These are phyloP conservation scores for Bujurquina vittata DNA, from an alignment of 2,113 vertebrate genomes.

Conservation along the genomic window DNA sequence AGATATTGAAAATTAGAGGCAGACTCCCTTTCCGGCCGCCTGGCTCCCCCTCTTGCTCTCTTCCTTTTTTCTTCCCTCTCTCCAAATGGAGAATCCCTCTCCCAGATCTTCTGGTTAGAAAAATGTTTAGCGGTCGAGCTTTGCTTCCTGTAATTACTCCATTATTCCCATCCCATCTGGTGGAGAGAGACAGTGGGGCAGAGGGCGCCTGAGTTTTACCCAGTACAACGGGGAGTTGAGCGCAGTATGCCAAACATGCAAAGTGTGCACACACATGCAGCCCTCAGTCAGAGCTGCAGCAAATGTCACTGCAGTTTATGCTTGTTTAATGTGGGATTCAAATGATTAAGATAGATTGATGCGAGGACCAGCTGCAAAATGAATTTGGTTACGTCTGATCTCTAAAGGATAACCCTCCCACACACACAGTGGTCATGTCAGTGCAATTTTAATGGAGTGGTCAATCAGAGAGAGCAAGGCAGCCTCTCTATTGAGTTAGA, in stretches of 20 bases:
- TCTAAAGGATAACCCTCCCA: slow-evolving; percentile 11
- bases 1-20: slow-evolving; percentile 69
- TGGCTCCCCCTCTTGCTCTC: slow-evolving; percentile 9
- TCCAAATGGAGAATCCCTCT: slow-evolving; percentile 53
- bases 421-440: slow-evolving; percentile 37
- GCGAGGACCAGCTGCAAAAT: slow-evolving; percentile 34
- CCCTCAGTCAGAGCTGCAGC: slow-evolving; percentile 9
- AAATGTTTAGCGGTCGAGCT: slow-evolving; percentile 65
- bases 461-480: slow-evolving; percentile 50
- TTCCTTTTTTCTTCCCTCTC: slow-evolving; percentile 12
- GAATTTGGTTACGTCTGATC: slow-evolving; percentile 26
- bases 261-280: slow-evolving; percentile 10
- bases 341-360: slow-evolving; percentile 24
- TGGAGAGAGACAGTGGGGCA: slow-evolving; percentile 52
- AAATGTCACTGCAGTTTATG: slow-evolving; percentile 1
- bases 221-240: slow-evolving; percentile 17
- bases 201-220: slow-evolving; percentile 36
- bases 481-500: slow-evolving; percentile 63
- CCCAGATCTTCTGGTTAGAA: slow-evolving; percentile 64
- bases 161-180: slow-evolving; percentile 68
- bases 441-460: slow-evolving; percentile 53
- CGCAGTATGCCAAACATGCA: slow-evolving; percentile 46
- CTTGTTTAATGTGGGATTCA: slow-evolving; percentile 9
- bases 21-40: slow-evolving; percentile 43
- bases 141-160: slow-evolving; percentile 77